Base-by-base conservation (phyloP, 2,888 invertebrate species). In the Archaeoteleia sp. region DNA sequence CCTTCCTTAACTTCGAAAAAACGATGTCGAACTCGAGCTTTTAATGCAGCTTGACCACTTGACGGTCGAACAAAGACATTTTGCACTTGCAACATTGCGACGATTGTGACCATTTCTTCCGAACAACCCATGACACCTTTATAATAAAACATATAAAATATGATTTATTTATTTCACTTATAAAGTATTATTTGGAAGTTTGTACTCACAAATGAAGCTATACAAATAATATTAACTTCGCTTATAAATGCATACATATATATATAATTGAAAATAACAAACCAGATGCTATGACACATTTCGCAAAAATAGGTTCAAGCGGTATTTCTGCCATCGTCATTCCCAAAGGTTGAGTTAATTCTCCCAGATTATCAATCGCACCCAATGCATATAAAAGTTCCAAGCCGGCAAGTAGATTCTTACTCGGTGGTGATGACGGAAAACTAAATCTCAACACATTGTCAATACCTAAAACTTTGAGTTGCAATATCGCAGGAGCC, bases 51-150 rank as follows among this genome's bases (percentile, higher is more conserved):
- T 58, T 90, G 92, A 0, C 94, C 95, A 5, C 90, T 88, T 0
- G 87, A 87, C 0, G 94, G 93, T 65, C 91, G 91, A 0, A 91
- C 86, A 80, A 96, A 97, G 0, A 97, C 90, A 45, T 93, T 93
- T 84, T 98, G 96, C 1, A 98, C 95, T 88, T 99, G 98, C 25
- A 98, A 87, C 95, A 98, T 95, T 0, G 97, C 91, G 2, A 95
- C 90, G 70, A 99, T 95, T 0, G 93, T 93, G 1, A 96, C 86
- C 0, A 96, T 93, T 85, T 99, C 98, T 71, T 95, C 95, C 0
- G 96, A 92, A 80, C 98, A 99, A 0, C 93, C 95, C 87, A 92
- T 94, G 76, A 96, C 91, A 39, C 90, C 95, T 91, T 78, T 1
- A 58, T n/a, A n/a, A n/a, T n/a, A n/a, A n/a, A n/a, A n/a, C n/a